These are phyloP conservation scores for Drosophila serrata DNA, from an alignment of 1,140 invertebrate genomes.

Conservation along the genomic window DNA sequence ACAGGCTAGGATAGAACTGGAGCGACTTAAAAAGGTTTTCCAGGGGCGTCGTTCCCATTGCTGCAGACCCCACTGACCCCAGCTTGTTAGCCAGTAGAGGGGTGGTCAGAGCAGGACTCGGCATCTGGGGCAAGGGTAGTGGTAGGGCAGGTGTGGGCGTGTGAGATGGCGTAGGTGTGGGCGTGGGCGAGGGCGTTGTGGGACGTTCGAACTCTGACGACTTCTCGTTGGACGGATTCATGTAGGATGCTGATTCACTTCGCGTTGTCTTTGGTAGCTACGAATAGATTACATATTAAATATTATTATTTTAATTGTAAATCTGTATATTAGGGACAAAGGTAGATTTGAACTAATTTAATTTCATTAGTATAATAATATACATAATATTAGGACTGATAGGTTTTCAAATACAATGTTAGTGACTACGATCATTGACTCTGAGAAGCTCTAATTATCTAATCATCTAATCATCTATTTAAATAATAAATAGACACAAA, in stretches of 20 bases:
- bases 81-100: constrained; percentile 70
- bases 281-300: background rate
- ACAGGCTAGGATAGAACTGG: constrained; percentile 81
- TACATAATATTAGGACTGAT: too few species aligned
- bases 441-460: too few species aligned
- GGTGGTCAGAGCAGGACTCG: constrained; percentile 49
- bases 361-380: too few species aligned
- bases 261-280: constrained; percentile 66
- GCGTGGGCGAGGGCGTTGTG: constrained; percentile 56
- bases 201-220: constrained; percentile 50
- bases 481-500: too few species aligned
- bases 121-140: constrained; percentile 52
- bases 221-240: constrained; percentile 56
- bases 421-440: too few species aligned
- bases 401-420: too few species aligned
- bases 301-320: background rate
- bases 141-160: constrained; percentile 50
- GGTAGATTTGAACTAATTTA: too few species aligned
- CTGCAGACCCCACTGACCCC: constrained; percentile 33
- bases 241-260: constrained; percentile 18
- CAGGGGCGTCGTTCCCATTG: constrained; percentile 59
- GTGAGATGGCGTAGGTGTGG: constrained; percentile 46
- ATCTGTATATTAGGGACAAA: too few species aligned
- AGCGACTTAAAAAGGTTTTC: constrained; percentile 84
- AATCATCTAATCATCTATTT: too few species aligned